Evolutionary conservation across 2,797 vertebrate species (phyloP).

Genomic region (Microctenopoma lineatum): DNA sequence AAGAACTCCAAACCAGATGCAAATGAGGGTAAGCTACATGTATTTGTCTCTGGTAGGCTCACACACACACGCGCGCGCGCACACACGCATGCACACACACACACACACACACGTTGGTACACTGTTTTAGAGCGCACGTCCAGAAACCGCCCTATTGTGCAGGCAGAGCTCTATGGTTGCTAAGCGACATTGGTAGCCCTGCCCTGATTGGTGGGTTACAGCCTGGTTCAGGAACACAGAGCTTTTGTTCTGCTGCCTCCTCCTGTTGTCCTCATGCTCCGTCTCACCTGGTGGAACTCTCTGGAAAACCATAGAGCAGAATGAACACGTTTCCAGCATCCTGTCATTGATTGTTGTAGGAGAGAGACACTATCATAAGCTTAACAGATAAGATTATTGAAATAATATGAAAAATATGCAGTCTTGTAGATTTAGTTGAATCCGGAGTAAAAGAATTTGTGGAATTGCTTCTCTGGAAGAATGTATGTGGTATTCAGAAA

Average conservation of each 20-base stretch:
- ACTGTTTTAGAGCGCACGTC: constrained; percentile 2
- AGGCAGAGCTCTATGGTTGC: constrained; percentile 73
- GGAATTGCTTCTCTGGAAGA: not conserved
- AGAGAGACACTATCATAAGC: constrained; percentile 2
- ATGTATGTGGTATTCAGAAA: constrained; percentile 24
- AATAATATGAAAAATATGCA: not conserved
- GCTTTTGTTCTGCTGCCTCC: constrained; percentile 67
- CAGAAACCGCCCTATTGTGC: constrained; percentile 59
- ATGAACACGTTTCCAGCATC: not conserved
- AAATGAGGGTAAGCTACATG: constrained; percentile 89
- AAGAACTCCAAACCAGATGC: constrained; percentile 97
- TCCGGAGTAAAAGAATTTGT: constrained; percentile 4
- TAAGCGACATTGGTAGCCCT: constrained; percentile 53
- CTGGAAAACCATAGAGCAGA: constrained; percentile 42
- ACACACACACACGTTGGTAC: not conserved
- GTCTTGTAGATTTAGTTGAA: not conserved
- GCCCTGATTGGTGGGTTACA: constrained; percentile 52
- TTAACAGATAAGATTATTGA: constrained; percentile 17
- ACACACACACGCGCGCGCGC: not conserved
- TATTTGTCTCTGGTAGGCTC: not conserved
- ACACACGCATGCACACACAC: not conserved
- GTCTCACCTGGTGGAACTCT: constrained; percentile 59
- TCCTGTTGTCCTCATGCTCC: constrained; percentile 29
- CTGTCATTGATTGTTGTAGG: not conserved
- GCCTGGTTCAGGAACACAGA: constrained; percentile 48